A percentile compares a stretch with the other conserved stretches of the same genome.
Conservation (phyloP, 1,140 invertebrate species). For the Drosophila funebris region DNA sequence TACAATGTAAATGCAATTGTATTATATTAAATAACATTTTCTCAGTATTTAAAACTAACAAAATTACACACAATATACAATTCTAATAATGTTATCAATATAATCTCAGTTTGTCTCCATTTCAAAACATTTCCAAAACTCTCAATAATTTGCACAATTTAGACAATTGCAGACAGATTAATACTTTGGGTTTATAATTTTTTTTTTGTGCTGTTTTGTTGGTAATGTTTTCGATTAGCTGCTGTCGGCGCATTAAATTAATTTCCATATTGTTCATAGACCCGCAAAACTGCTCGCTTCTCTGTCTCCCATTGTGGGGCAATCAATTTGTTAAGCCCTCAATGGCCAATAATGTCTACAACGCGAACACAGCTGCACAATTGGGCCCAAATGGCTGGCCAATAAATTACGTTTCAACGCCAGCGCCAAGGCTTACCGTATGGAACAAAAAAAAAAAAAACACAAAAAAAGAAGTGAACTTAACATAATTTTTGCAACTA, state of each 20-base stretch:
- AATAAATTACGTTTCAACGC: constrained; percentile 68
- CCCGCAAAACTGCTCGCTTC: too few relatives aligned
- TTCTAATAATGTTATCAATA: too few relatives aligned
- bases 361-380: constrained; percentile 54
- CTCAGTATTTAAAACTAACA: too few relatives aligned
- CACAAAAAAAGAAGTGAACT: constrained; percentile 27
- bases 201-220: neutral
- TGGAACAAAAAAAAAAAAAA: constrained; percentile 23
- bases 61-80: too few relatives aligned
- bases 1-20: too few relatives aligned
- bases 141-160: neutral
- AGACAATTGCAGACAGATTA: neutral
- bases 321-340: constrained; percentile 72
- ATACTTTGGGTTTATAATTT: neutral
- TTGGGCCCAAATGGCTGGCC: constrained; percentile 31
- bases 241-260: constrained; percentile 40
- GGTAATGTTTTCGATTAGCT: constrained; percentile 5
- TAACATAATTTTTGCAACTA: constrained; percentile 79
- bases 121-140: too few relatives aligned
- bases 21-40: too few relatives aligned
- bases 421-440: constrained; percentile 55
- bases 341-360: constrained; percentile 39
- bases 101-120: too few relatives aligned
- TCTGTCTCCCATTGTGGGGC: neutral
- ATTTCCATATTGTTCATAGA: constrained; percentile 20